phyloP scores from a whole-genome alignment of 2,888 invertebrate species.

The Morpho achilles region DNA sequence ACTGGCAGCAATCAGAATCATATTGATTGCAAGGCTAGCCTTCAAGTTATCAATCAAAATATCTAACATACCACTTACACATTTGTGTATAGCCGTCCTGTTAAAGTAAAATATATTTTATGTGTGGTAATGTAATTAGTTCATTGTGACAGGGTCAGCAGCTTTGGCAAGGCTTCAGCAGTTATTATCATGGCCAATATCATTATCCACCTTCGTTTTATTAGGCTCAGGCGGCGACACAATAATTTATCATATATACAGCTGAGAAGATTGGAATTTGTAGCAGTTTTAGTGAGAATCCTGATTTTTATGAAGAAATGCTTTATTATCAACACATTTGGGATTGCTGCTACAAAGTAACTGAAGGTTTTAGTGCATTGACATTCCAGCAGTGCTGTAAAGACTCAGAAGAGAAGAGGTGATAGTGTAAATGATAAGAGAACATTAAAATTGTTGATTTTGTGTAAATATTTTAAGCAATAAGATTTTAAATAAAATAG shows the following conservation, averaged over 20 bases:
- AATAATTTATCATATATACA: slow-evolving; percentile 40
- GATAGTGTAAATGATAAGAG: background rate
- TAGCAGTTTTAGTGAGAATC: slow-evolving; percentile 27
- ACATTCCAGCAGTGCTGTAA: slow-evolving; percentile 31
- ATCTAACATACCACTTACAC: slow-evolving; percentile 73
- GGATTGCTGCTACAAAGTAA: slow-evolving; percentile 15
- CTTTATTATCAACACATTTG: slow-evolving; percentile 6
- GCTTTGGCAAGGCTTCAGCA: slow-evolving; percentile 33
- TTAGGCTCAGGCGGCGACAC: slow-evolving; percentile 54
- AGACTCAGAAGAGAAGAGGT: slow-evolving; percentile 23
- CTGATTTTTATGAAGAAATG: slow-evolving; percentile 26
- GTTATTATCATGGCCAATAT: slow-evolving; percentile 27
- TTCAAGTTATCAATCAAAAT: slow-evolving; percentile 72
- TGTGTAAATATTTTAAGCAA: too few species aligned
- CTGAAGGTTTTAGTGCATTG: slow-evolving; percentile 27
- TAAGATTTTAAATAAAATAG: too few species aligned
- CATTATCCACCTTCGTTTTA: slow-evolving; percentile 56
- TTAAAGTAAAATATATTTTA: slow-evolving; percentile 50
- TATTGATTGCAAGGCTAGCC: slow-evolving; percentile 95
- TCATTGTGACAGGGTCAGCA: slow-evolving; percentile 43
- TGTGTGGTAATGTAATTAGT: slow-evolving; percentile 67
- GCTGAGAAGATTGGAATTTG: slow-evolving; percentile 34
- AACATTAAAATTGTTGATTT: background rate
- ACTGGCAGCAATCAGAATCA: slow-evolving; percentile 83
- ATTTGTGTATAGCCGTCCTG: slow-evolving; percentile 47